Evolutionary conservation across 2,888 invertebrate genomes (phyloP).

Genomic region (Parnassius mnemosyne): DNA sequence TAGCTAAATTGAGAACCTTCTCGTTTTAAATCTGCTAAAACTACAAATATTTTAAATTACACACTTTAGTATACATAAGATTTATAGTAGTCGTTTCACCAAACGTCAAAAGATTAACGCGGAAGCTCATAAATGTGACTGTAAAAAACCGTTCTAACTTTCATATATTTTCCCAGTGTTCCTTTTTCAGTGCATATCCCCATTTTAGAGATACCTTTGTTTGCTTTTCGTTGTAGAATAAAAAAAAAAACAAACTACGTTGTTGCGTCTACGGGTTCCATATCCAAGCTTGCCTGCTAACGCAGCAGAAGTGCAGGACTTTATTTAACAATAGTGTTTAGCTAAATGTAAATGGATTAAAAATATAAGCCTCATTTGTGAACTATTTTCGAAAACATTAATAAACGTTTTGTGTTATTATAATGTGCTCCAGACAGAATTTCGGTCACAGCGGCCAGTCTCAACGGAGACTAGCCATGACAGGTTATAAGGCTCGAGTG

Average conservation of each 20-base stretch:
- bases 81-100: constrained; percentile 43
- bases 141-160: constrained; percentile 43
- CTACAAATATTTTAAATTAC: too few relatives aligned
- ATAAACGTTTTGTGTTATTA: too few relatives aligned
- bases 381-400: too few relatives aligned
- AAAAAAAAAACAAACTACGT: constrained; percentile 22
- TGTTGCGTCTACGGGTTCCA: constrained; percentile 5
- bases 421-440: too few relatives aligned
- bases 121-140: constrained; percentile 46
- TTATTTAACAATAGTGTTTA: too few relatives aligned
- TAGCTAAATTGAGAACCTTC: too few relatives aligned
- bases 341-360: too few relatives aligned
- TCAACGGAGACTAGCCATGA: too few relatives aligned
- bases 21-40: too few relatives aligned
- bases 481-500: too few relatives aligned
- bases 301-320: background rate
- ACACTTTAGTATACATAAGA: background rate
- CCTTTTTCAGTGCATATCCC: constrained; percentile 45
- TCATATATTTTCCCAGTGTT: constrained; percentile 38
- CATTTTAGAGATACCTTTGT: constrained; percentile 53
- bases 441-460: too few relatives aligned
- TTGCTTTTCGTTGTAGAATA: constrained; percentile 32
- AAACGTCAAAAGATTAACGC: constrained; percentile 63
- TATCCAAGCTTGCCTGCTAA: constrained; percentile 12
- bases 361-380: too few relatives aligned